Evolutionary conservation across 2,888 invertebrate species (phyloP).

Genomic region (Polia nebulosa): DNA sequence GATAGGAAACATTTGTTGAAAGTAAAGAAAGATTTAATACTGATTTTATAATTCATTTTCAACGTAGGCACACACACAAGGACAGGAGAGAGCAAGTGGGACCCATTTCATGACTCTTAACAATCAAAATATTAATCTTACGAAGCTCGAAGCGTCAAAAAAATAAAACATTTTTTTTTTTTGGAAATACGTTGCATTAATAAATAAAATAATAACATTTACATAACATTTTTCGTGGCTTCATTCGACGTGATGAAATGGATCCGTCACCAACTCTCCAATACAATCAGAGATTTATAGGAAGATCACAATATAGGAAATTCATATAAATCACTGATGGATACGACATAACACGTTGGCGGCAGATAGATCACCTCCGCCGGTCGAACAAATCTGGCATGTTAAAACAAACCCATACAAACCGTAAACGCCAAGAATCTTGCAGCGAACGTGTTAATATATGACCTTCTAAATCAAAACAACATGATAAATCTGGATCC

Average conservation of each 20-base stretch:
- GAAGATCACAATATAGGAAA: slow-evolving; percentile 32
- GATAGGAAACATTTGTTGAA: slow-evolving; percentile 76
- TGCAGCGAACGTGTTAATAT: slow-evolving; percentile 37
- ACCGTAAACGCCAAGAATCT: background rate
- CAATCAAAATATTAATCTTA: slow-evolving; percentile 20
- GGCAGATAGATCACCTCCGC: background rate
- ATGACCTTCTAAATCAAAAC: slow-evolving; percentile 39
- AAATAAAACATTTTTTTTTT: slow-evolving; percentile 26
- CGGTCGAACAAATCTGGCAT: background rate
- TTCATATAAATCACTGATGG: slow-evolving; percentile 50
- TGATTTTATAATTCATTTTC: slow-evolving; percentile 67
- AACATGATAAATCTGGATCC: slow-evolving; percentile 70
- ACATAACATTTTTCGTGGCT: slow-evolving; percentile 43
- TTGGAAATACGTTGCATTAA: slow-evolving; percentile 24
- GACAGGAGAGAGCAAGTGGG: slow-evolving; percentile 44
- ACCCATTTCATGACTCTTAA: slow-evolving; percentile 66
- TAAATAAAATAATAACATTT: slow-evolving; percentile 44
- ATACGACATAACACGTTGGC: slow-evolving; percentile 39
- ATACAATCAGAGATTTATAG: slow-evolving; percentile 47
- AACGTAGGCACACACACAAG: slow-evolving; percentile 39
- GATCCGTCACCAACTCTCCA: slow-evolving; percentile 39
- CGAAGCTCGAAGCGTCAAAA: slow-evolving; percentile 26
- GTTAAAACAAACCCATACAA: background rate
- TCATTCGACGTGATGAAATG: slow-evolving; percentile 57
- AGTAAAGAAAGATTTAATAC: slow-evolving; percentile 78